Evolutionary conservation across 2,797 vertebrate genomes (phyloP), one percentile per base, ranked within the genome.

Genomic region (Setipinna tenuifilis): DNA sequence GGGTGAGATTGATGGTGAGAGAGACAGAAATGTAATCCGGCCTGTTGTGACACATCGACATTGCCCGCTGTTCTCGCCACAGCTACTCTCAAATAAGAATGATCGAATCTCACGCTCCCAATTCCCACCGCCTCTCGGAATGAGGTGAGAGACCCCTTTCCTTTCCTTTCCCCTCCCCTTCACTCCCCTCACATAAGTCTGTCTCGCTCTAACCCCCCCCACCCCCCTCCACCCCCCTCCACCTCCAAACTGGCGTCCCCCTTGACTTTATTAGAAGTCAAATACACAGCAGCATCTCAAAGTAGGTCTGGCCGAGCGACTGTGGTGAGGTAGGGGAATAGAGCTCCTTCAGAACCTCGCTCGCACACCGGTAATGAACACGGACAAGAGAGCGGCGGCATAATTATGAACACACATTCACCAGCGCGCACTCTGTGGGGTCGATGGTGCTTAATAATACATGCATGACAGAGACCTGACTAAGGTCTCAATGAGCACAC

Each of bases 21-120:
- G 14, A 78, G 71, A 84, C 80, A 86, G 86, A 86, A 86, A 87
- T 85, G 78, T 87, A 85, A 86, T 85, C 85, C 71, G 85, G 75
- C 71, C 82, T 86, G 88, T 85, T 88, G 86, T 88, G 88, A 84
- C 85, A 88, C 85, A 82, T 25, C 71, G 85, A 85, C 88, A 87
- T 54, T 75, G 86, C 86, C 86, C 25, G 83, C 90, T 90, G 89
- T 82, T 87, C 71, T 85, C 87, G 10, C 83, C 31, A 62, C 85
- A 23, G 87, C 85, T 84, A 86, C 88, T 89, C 90, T 88, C 83
- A 89, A 89, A 85, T 68, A 85, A 86, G 88, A 90, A 90, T 68
- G 85, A 89, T 91, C 86, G 86, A 88, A 88, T 87, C 87, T 91
- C 86, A 83, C 61, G 83, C 88, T 82, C 87, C 54, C 89, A 81